A percentile compares a stretch with the other conserved stretches of the same genome.
phyloP scores from a whole-genome alignment of 2,797 vertebrate species.

The Acanthis flammea region DNA sequence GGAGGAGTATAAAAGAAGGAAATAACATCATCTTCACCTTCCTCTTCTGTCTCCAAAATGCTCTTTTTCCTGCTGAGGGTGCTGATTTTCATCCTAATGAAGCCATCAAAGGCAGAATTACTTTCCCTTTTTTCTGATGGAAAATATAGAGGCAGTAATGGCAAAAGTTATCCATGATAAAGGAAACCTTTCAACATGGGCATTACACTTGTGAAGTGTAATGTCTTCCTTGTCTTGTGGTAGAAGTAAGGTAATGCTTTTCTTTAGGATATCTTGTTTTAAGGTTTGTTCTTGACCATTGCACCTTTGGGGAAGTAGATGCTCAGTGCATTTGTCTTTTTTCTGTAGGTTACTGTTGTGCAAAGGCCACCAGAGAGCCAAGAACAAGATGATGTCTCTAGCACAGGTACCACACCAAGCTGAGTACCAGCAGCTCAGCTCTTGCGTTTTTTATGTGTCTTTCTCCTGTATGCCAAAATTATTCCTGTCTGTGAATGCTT shows the following conservation, averaged over 20 bases:
- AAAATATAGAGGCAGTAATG: not conserved
- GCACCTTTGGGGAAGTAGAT: not conserved
- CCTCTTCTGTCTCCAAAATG: not conserved
- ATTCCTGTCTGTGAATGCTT: not conserved
- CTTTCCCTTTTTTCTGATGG: not conserved
- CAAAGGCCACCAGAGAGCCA: conserved; percentile 70
- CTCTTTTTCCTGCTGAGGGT: not conserved
- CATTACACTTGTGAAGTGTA: not conserved
- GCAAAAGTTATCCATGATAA: not conserved
- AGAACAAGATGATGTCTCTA: not conserved
- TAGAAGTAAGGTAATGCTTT: not conserved
- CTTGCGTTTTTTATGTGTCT: not conserved
- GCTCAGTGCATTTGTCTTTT: not conserved
- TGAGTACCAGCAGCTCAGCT: not conserved
- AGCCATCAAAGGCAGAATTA: not conserved
- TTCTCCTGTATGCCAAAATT: not conserved
- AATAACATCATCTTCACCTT: not conserved
- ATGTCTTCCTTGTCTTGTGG: not conserved
- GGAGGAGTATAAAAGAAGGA: not conserved
- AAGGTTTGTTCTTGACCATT: not conserved
- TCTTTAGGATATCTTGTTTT: not conserved
- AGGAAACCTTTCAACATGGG: not conserved
- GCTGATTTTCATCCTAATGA: not conserved
- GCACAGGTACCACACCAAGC: conserved; percentile 66
- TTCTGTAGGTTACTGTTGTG: conserved; percentile 82